A percentile compares a stretch with the other conserved stretches of the same genome.
Conservation (phyloP, 1,140 invertebrate species). For the Archivesica marissinica region DNA sequence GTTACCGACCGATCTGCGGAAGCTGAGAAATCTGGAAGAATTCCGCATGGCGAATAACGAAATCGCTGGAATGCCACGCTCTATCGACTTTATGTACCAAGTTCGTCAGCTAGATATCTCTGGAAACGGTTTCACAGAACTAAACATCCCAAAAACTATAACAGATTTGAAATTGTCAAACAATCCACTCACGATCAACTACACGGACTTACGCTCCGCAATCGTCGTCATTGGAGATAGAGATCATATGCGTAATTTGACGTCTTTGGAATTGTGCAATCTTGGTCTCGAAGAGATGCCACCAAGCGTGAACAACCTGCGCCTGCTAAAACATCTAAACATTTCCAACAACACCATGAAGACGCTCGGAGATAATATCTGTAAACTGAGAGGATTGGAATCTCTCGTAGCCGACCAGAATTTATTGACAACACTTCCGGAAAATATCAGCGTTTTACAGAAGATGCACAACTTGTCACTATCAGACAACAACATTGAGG, state of each 20-base stretch:
- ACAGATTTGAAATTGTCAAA: constrained; percentile 76
- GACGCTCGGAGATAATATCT: constrained; percentile 72
- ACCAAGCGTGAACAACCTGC: constrained; percentile 76
- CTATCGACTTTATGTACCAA: constrained; percentile 78
- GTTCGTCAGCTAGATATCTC: constrained; percentile 75
- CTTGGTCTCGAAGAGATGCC: constrained; percentile 79
- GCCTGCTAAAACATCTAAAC: constrained; percentile 75
- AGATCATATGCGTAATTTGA: constrained; percentile 76
- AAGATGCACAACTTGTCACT: constrained; percentile 70
- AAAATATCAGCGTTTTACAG: constrained; percentile 71
- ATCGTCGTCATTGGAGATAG: constrained; percentile 80
- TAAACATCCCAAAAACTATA: constrained; percentile 78
- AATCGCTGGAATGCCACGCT: constrained; percentile 77
- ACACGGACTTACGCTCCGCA: constrained; percentile 72
- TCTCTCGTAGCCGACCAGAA: constrained; percentile 74
- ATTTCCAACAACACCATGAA: constrained; percentile 78
- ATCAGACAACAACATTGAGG: constrained; percentile 71
- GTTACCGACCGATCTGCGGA: constrained; percentile 75
- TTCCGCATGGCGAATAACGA: constrained; percentile 79
- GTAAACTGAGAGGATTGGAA: constrained; percentile 76
- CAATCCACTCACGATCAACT: constrained; percentile 78
- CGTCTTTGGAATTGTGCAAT: constrained; percentile 75
- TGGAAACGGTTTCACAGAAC: constrained; percentile 78
- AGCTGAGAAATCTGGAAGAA: constrained; percentile 78
- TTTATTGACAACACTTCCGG: constrained; percentile 72